Percentiles rank a stretch among this genome's conserved stretches.
These are phyloP conservation scores for Semotilus atromaculatus DNA, from an alignment of 2,797 vertebrate genomes.

Conservation along the genomic window DNA sequence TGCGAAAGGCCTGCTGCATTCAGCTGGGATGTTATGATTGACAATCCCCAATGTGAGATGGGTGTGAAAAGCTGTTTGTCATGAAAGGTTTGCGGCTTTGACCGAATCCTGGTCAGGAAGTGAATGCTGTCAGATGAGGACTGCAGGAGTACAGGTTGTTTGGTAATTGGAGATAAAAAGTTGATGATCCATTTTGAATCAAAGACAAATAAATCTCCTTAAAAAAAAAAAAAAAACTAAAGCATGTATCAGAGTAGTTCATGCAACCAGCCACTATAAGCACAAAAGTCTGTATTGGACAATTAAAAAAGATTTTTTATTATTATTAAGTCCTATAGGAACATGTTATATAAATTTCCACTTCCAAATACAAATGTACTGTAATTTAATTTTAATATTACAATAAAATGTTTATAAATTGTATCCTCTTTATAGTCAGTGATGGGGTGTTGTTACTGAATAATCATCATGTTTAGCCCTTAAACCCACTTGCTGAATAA, in stretches of 20 bases:
- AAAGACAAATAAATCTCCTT: not conserved
- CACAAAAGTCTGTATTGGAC: not conserved
- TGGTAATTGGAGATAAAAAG: conserved; percentile 63
- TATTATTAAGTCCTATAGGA: not conserved
- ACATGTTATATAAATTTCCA: not conserved
- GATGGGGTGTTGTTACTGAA: conserved; percentile 14
- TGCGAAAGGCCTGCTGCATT: conserved; percentile 71
- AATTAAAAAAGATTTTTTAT: not conserved
- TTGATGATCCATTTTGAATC: not conserved
- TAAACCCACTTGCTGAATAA: conserved; percentile 55
- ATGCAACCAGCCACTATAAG: not conserved
- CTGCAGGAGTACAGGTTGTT: conserved; percentile 56
- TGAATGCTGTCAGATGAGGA: conserved; percentile 39
- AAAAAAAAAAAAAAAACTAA: not conserved
- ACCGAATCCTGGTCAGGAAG: conserved; percentile 70
- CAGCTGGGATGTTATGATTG: conserved; percentile 68
- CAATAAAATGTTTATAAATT: not conserved
- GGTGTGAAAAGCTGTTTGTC: conserved; percentile 66
- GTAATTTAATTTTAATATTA: not conserved
- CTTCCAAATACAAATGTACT: not conserved
- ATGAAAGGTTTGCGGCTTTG: conserved; percentile 67
- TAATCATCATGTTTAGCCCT: conserved; percentile 43
- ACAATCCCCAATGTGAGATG: conserved; percentile 70
- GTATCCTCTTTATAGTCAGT: conserved; percentile 8
- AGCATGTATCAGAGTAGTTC: not conserved